A percentile compares a stretch with the other conserved stretches of the same genome.
Evolutionary conservation across 2,888 invertebrate genomes (phyloP).

Genomic region (Oegoconia quadripuncta): DNA sequence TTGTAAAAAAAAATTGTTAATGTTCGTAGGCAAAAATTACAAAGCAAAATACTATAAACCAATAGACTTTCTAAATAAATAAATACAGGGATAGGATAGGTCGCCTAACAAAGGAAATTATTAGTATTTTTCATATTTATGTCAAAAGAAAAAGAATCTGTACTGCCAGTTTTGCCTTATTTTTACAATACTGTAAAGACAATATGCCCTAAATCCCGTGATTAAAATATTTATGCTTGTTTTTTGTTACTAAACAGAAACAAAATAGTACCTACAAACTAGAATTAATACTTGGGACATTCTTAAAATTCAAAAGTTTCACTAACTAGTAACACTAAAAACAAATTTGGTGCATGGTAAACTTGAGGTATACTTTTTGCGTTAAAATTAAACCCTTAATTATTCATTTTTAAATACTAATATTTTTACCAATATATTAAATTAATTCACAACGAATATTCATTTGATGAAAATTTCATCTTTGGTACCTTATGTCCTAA

Average conservation of each 20-base stretch:
- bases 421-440: conserved; percentile 53
- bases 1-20: conserved; percentile 37
- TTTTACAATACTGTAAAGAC: conserved; percentile 30
- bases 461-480: conserved; percentile 76
- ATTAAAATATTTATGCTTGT: conserved; percentile 21
- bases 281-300: conserved; percentile 61
- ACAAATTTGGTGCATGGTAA: conserved; percentile 76
- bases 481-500: conserved; percentile 67
- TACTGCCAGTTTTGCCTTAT: conserved; percentile 28
- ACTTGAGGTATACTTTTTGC: conserved; percentile 72
- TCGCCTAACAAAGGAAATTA: conserved; percentile 40
- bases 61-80: conserved; percentile 64
- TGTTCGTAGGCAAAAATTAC: conserved; percentile 64
- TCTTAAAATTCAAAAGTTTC: conserved; percentile 32
- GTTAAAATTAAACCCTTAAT: conserved; percentile 34
- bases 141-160: conserved; percentile 14
- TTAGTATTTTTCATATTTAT: conserved; percentile 40
- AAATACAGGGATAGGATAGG: conserved; percentile 65
- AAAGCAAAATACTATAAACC: conserved; percentile 59
- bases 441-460: conserved; percentile 57
- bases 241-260: conserved; percentile 35
- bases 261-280: conserved; percentile 31
- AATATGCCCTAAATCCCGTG: conserved; percentile 17
- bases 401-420: conserved; percentile 30
- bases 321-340: conserved; percentile 58